phyloP scores from a whole-genome alignment of 2,888 invertebrate genomes.

The Hypercompe scribonia region DNA sequence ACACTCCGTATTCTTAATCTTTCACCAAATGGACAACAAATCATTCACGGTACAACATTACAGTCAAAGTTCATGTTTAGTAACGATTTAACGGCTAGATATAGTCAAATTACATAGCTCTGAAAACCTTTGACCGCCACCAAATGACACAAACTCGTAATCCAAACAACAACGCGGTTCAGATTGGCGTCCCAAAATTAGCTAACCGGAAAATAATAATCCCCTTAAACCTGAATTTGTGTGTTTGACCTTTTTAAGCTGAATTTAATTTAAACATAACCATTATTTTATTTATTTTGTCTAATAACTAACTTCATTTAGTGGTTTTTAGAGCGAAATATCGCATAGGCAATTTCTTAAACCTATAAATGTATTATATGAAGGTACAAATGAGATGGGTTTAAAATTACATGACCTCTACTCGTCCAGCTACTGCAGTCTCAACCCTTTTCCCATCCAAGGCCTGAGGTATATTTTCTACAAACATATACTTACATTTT shows the following conservation, averaged over 20 bases:
- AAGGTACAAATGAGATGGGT: no score
- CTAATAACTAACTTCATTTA: neutral
- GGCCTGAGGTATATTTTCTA: no score
- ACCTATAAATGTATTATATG: neutral
- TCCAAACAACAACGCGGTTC: slow-evolving; percentile 42
- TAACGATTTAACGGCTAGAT: slow-evolving; percentile 9
- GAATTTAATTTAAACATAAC: slow-evolving; percentile 38
- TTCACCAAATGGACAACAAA: no score
- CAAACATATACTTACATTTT: no score
- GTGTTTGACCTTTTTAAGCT: slow-evolving; percentile 28
- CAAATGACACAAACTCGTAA: slow-evolving; percentile 40
- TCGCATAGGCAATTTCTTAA: neutral
- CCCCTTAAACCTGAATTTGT: slow-evolving; percentile 39
- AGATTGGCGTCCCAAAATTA: slow-evolving; percentile 38
- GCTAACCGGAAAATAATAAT: slow-evolving; percentile 51
- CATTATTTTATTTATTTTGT: slow-evolving; percentile 26
- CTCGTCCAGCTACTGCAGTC: no score
- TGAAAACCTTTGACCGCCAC: slow-evolving; percentile 24
- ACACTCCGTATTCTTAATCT: no score
- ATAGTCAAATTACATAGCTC: slow-evolving; percentile 18
- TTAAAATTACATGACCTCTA: no score
- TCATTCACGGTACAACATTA: slow-evolving; percentile 7
- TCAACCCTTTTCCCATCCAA: no score
- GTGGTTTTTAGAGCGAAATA: neutral
- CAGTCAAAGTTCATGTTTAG: neutral